phyloP scores from a whole-genome alignment of 1,140 invertebrate species.

The Pentalonia nigronervosa region DNA sequence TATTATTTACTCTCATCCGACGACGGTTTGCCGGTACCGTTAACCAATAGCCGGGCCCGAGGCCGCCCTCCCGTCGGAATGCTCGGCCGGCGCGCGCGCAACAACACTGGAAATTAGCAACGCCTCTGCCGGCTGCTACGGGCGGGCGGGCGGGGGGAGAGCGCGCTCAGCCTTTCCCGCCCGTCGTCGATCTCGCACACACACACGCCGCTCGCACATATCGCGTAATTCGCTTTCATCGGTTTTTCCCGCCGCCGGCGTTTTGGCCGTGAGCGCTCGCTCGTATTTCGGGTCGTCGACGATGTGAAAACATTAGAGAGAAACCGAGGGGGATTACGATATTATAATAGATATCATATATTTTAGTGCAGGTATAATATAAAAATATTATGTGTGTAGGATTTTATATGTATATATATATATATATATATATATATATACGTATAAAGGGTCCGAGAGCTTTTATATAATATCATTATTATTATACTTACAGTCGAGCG shows the following conservation, averaged over 20 bases:
- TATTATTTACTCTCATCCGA: constrained; percentile 29
- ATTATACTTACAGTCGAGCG: too few species aligned
- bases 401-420: too few species aligned
- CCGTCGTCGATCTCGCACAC: neutral
- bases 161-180: neutral
- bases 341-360: too few species aligned
- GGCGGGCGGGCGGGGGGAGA: neutral
- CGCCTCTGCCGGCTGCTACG: constrained; percentile 14
- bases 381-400: too few species aligned
- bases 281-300: neutral
- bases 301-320: neutral
- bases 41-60: constrained; percentile 54
- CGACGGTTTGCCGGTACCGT: constrained; percentile 54
- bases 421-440: too few species aligned
- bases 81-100: constrained; percentile 27
- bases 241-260: neutral
- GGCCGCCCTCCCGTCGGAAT: constrained; percentile 48
- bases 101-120: constrained; percentile 55
- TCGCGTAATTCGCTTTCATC: constrained; percentile 21
- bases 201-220: neutral
- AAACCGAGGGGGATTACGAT: neutral
- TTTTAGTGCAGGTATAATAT: too few species aligned
- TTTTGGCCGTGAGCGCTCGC: neutral
- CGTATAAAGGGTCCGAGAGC: too few species aligned
- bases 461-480: too few species aligned